These are phyloP conservation scores for Botia kubotai DNA, from an alignment of 2,797 vertebrate species.

Conservation along the genomic window DNA sequence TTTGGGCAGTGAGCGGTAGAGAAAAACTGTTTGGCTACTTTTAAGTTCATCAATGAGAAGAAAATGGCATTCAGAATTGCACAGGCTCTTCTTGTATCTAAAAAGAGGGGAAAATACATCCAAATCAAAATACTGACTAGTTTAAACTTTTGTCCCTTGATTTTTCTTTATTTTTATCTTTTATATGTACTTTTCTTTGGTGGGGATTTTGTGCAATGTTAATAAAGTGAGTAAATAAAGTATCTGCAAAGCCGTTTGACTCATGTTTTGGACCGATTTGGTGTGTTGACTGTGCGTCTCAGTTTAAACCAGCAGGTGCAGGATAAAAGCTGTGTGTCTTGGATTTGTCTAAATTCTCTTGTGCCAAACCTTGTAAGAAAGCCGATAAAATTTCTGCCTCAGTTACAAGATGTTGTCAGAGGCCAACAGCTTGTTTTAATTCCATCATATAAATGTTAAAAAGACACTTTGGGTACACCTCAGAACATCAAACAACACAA, in stretches of 20 bases:
- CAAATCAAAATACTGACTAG: constrained; percentile 63
- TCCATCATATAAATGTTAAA: constrained; percentile 3
- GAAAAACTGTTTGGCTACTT: constrained; percentile 71
- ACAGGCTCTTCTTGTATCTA: constrained; percentile 58
- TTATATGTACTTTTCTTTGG: constrained; percentile 67
- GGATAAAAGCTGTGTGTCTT: neutral
- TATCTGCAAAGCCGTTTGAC: constrained; percentile 65
- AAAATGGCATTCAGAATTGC: constrained; percentile 68
- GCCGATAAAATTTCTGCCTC: neutral
- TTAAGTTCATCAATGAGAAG: constrained; percentile 75
- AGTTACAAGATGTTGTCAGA: neutral
- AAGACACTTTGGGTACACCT: neutral
- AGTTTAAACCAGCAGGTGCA: neutral
- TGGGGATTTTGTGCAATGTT: constrained; percentile 82
- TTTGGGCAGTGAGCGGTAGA: constrained; percentile 67
- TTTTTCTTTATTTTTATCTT: constrained; percentile 65
- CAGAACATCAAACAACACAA: neutral
- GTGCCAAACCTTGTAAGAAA: neutral
- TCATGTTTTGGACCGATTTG: neutral
- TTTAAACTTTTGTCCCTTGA: constrained; percentile 60
- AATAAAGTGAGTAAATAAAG: constrained; percentile 53
- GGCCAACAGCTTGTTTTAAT: neutral
- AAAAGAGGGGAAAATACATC: constrained; percentile 56
- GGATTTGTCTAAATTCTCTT: neutral
- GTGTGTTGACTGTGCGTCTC: neutral